Base-by-base conservation (phyloP, 2,797 vertebrate genomes). In the Sphenodon punctatus region DNA sequence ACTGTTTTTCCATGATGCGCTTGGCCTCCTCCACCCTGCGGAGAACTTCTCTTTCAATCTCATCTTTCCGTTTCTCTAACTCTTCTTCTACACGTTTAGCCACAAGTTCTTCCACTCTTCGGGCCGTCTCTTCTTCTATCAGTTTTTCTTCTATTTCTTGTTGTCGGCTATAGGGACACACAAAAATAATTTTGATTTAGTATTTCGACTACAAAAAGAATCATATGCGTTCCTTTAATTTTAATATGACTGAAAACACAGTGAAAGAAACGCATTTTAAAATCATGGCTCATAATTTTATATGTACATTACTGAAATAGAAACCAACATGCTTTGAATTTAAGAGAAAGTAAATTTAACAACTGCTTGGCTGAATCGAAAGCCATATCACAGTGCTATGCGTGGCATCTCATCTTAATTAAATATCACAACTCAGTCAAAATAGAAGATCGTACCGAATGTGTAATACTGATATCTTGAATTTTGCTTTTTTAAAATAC, bases 1-100 rank as follows among this genome's bases (percentile, higher is more conserved):
- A 97, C 97, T 99, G 99, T 81, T 98, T 97, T 97, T 99, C 98
- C 98, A 99, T 99, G 96, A 99, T 99, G 96, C 98, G 98, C 86
- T 99, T 99, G 60, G 98, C 98, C 89, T 99, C 98, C 96, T 99
- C 98, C 34, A 99, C 98, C 72, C 98, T 97, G 65, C 98, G 97
- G 85, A 99, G 97, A 89, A 99, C 99, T 95, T 99, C 99, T 48
- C 97, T 96, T 90, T 99, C 98, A 14, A 99, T 99, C 91, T 99
- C 99, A 88, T 99, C 98, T 88, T 98, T 98, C 41, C 99, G 96
- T 90, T 99, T 99, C 96, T 99, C 99, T 84, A 99, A 75, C 92
- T 99, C 99, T 96, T 99, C 98, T 94, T 99, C 98, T 49, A 99
- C 99, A 0, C 99, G 97, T 87, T 99, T 98, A 65, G 98, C 98